Base-by-base conservation (phyloP, 2,113 vertebrate genomes). In the Megaceryle torquata region DNA sequence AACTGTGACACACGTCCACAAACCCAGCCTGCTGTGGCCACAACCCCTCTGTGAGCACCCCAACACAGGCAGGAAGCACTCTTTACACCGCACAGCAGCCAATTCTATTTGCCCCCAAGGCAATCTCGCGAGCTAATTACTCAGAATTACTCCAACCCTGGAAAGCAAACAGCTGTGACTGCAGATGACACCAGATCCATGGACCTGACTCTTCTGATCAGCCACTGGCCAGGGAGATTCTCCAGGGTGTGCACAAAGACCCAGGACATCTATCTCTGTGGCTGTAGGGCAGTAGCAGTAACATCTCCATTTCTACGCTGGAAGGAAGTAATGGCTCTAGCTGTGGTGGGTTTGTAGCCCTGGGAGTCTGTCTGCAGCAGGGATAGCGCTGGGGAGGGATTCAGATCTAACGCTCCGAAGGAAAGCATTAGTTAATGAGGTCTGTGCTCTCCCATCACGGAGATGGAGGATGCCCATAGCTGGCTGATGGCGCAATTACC, bases 401-500 rank as follows among this genome's bases (percentile, higher is more conserved):
- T 76, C 28, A 44, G 63, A 43, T 41, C n/a, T 69, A n/a, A 33
- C 4, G 31, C 29, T 61, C 12, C 0, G 3, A 44, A 91, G 80
- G 44, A 69, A 80, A 83, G 71, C 60, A 12, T 64, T 60, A 25
- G 67, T 35, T 93, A 82, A 88, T 31, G 88, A 86, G 67, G 74
- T 69, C 79, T 70, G 75, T 6, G 4, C 53, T 61, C 75, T 60
- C 0, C 0, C 53, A 53, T 44, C 50, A 17, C 6, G 59, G 4
- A 44, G 53, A 14, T 20, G 43, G 50, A 77, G 59, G 82, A 86
- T 53, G 75, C 46, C 85, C 71, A 8, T 8, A 39, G 71, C 67
- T 53, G 82, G 79, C 26, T 56, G 33, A 69, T 0, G 14, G 59
- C 0, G 1, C 37, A 78, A 29, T 89, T 90, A 56, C 0, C 1